These are phyloP conservation scores for Porites divaricata DNA, from an alignment of 92 coral and sea anemone genomes.

Conservation along the genomic window DNA sequence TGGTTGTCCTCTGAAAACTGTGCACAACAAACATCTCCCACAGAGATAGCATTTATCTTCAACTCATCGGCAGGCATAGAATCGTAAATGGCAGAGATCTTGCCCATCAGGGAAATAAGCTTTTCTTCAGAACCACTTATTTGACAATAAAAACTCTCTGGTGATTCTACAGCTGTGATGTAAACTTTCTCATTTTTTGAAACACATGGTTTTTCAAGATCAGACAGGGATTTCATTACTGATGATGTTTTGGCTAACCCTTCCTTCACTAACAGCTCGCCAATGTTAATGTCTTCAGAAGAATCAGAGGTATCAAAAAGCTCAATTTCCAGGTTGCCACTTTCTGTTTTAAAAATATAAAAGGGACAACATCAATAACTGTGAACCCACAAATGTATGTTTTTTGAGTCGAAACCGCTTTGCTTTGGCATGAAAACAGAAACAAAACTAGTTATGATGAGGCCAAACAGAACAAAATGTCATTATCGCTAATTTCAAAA, in stretches of 20 bases:
- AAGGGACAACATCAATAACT: neutral
- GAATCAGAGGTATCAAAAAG: constrained; percentile 85
- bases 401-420: too few species aligned
- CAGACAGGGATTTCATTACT: constrained; percentile 29
- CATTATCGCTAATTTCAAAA: too few species aligned
- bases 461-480: too few species aligned
- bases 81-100: constrained; percentile 69
- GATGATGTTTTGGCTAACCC: constrained; percentile 35
- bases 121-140: constrained; percentile 78
- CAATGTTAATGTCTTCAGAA: constrained; percentile 76
- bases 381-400: neutral
- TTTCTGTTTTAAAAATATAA: constrained; percentile 21
- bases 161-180: constrained; percentile 81
- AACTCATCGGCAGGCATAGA: constrained; percentile 43
- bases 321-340: constrained; percentile 56
- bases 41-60: constrained; percentile 9
- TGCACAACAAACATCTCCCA: constrained; percentile 83
- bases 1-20: constrained; percentile 78
- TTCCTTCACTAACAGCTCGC: constrained; percentile 62
- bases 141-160: constrained; percentile 80
- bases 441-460: too few species aligned
- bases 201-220: constrained; percentile 43
- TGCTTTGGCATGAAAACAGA: too few species aligned
- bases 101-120: constrained; percentile 72
- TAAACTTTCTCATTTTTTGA: constrained; percentile 66